Base-by-base conservation (phyloP, 2,797 vertebrate species). In the Sebastes itinus region DNA sequence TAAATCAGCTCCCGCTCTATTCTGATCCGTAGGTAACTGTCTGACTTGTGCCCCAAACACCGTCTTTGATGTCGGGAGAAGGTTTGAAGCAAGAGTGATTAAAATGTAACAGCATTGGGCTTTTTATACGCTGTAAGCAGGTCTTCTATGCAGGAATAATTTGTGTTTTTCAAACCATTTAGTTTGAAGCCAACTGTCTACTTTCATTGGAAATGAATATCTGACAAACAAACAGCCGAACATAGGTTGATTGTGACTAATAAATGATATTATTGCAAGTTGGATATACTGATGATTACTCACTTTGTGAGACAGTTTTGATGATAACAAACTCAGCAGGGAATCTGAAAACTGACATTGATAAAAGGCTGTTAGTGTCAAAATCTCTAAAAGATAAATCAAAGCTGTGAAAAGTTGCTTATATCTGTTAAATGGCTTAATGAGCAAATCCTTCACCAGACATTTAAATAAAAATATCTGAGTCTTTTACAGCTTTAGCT, bases 51-150 rank as follows among this genome's bases (percentile, higher is more conserved):
- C 76, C 83, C 78, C 77, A 67, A 81, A 80, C 65, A 60, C 63
- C 23, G 65, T 67, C 86, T 93, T 92, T 94, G 92, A 94, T 93
- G 88, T 86, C 59, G 64, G 55, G 62, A 74, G 33, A 81, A 70
- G 74, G 78, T 77, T 87, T 86, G 78, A 80, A 90, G 83, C 56
- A 38, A 61, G 28, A 84, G 42, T 86, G 75, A 93, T 90, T 88
- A 83, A 89, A 88, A 90, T 85, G 25, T 83, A 86, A 77, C 77
- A 76, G 72, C 64, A 42, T 38, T 35, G 16, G 76, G 33, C 67
- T 52, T 52, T 81, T 76, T 77, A 61, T 69, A 68, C 13, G 11
- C 54, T 11, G 23, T 13, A 33, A 75, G 32, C 23, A 72, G 27
- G 22, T 69, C 77, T 42, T 52, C 63, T 7, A 18, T 55, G 23